Conservation (phyloP, 2,113 vertebrate genomes). For the Pomatostomus ruficeps region DNA sequence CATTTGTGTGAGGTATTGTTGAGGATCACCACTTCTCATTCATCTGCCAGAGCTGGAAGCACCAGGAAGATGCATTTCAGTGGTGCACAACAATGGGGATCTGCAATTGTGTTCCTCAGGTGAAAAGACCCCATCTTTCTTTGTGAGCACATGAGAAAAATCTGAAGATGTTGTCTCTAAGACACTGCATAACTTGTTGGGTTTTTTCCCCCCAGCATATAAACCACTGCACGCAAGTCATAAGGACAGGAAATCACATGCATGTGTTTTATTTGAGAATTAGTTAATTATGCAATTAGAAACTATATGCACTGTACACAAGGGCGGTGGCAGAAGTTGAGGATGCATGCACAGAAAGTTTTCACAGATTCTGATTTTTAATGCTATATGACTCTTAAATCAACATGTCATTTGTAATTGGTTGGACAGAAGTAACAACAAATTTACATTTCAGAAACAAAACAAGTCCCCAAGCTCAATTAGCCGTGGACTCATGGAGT, state of each 20-base stretch:
- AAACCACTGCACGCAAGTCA: background rate
- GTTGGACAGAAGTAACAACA: background rate
- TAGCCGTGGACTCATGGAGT: background rate
- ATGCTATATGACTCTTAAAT: background rate
- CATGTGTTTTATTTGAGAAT: background rate
- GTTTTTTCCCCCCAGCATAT: accelerated
- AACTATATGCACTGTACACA: background rate
- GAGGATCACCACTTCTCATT: background rate
- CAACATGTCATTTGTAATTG: background rate
- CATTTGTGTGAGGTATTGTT: background rate
- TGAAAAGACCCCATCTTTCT: background rate
- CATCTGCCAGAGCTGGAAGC: background rate
- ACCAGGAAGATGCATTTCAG: background rate
- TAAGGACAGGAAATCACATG: background rate
- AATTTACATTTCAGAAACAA: background rate
- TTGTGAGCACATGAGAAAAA: background rate
- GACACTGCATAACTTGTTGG: background rate
- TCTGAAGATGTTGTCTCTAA: background rate
- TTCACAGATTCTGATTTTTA: background rate
- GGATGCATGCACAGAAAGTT: background rate
- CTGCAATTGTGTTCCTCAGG: accelerated
- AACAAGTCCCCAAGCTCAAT: background rate
- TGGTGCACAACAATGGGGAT: accelerated
- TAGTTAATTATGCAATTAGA: background rate
- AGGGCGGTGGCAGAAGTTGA: background rate